phyloP scores from a whole-genome alignment of 2,888 invertebrate genomes.

The Diaperis boleti region DNA sequence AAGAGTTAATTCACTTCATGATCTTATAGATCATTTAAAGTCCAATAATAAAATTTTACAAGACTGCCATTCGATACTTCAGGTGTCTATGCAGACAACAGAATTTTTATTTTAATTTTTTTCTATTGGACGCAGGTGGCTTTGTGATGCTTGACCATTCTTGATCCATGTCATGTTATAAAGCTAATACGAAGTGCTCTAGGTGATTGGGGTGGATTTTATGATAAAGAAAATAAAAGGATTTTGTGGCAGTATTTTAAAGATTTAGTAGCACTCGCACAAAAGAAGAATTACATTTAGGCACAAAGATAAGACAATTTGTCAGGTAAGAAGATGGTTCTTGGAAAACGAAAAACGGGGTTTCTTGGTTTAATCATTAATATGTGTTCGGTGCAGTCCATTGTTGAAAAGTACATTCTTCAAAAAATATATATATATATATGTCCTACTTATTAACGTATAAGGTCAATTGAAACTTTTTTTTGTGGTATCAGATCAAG shows the following conservation, averaged over 20 bases:
- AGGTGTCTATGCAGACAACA: too few species aligned
- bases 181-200: too few species aligned
- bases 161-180: constrained; percentile 36
- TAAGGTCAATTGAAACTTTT: too few species aligned
- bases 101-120: too few species aligned
- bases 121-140: too few species aligned
- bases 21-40: too few species aligned
- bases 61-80: too few species aligned
- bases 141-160: constrained; percentile 17
- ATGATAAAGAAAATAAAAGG: background rate
- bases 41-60: too few species aligned
- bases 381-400: background rate
- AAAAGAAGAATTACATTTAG: background rate
- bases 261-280: background rate
- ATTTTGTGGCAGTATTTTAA: constrained; percentile 13
- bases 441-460: too few species aligned
- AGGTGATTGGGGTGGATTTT: constrained; percentile 18
- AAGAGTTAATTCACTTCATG: too few species aligned
- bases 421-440: background rate
- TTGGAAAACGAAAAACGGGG: background rate
- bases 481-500: too few species aligned
- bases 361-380: too few species aligned
- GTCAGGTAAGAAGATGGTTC: background rate
- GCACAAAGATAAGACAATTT: constrained; percentile 24
- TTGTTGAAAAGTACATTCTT: background rate